phyloP scores from a whole-genome alignment of 2,797 vertebrate species.

The Leontocebus nigricollis region DNA sequence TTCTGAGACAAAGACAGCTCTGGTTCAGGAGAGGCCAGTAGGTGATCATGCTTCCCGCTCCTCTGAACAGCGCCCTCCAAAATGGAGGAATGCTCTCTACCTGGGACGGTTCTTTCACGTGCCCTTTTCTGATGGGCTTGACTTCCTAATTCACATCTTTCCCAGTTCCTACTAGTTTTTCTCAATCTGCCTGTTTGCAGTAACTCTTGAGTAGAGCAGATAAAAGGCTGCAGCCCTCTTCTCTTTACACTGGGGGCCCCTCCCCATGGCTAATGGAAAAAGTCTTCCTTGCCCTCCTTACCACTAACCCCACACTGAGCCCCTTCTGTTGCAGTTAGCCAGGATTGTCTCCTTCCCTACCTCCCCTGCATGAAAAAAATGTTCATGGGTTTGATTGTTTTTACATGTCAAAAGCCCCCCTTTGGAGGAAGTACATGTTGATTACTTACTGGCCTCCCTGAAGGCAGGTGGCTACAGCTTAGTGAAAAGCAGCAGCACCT shows the following conservation, averaged over 20 bases:
- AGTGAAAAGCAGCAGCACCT: not conserved
- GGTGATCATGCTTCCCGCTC: not conserved
- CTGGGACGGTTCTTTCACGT: not conserved
- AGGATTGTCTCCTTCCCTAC: not conserved
- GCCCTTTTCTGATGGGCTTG: not conserved
- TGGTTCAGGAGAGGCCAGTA: not conserved
- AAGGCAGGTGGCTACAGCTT: not conserved
- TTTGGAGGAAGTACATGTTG: not conserved
- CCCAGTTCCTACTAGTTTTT: rapidly evolving
- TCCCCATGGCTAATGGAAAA: not conserved
- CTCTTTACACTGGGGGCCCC: no score
- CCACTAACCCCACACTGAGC: not conserved
- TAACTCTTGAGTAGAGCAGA: not conserved
- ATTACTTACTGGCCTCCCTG: not conserved
- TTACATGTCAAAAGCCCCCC: not conserved
- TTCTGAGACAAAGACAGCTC: not conserved
- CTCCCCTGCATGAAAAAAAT: not conserved
- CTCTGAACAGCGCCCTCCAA: not conserved
- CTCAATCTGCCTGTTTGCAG: not conserved
- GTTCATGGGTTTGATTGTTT: not conserved
- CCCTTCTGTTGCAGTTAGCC: not conserved
- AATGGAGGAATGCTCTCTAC: not conserved
- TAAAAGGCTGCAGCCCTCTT: not conserved
- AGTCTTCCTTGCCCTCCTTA: not conserved
- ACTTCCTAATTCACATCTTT: not conserved